Percentiles rank a stretch among this genome's conserved stretches.
phyloP scores from a whole-genome alignment of 2,797 vertebrate species.

The Heterohyrax brucei region DNA sequence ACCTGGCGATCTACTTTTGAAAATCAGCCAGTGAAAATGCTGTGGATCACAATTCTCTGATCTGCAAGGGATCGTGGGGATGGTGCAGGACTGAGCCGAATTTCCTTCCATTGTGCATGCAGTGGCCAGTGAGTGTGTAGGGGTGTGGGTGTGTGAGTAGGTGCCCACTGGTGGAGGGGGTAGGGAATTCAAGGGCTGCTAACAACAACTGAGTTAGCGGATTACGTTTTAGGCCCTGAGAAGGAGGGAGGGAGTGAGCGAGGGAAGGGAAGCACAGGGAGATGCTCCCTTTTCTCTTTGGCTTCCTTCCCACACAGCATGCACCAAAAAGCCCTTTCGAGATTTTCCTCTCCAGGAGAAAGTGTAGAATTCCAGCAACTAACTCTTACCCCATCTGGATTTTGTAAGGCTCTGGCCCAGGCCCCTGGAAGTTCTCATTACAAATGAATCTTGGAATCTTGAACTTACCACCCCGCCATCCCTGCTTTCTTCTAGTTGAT shows the following conservation, averaged over 20 bases:
- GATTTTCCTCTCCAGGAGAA: background rate
- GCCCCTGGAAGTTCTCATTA: background rate
- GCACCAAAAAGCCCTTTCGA: background rate
- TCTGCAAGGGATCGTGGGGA: background rate
- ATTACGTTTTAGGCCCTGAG: conserved; percentile 6
- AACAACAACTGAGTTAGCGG: background rate
- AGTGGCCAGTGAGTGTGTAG: no score
- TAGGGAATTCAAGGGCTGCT: no score
- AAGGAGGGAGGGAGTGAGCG: background rate
- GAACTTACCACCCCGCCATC: no score
- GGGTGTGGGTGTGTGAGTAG: no score
- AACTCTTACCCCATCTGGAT: background rate
- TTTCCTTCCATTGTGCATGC: no score
- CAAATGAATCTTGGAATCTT: background rate
- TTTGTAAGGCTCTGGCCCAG: background rate
- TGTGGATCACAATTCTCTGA: background rate
- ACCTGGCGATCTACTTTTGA: background rate
- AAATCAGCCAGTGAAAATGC: background rate
- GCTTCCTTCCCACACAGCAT: background rate
- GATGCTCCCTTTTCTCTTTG: background rate
- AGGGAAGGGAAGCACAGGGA: background rate
- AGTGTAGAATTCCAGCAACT: background rate
- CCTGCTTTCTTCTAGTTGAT: no score
- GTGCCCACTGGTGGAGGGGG: no score
- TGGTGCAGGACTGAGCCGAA: background rate